phyloP scores from a whole-genome alignment of 2,888 invertebrate genomes.

The Zootermopsis nevadensis region DNA sequence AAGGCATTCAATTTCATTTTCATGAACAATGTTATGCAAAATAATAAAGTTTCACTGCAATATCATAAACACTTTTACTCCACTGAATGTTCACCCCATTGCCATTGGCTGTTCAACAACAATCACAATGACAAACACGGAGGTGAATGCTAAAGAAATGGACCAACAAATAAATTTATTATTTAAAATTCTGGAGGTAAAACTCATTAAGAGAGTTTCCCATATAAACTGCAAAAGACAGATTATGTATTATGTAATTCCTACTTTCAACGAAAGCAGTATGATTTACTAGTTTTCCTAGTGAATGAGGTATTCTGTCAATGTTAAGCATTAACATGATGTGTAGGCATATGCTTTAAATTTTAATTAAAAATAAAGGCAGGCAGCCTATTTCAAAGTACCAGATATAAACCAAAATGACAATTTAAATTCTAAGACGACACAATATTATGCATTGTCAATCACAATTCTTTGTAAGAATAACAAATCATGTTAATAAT shows the following conservation, averaged over 20 bases:
- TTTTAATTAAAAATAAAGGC: too few relatives aligned
- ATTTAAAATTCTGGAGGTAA: not conserved
- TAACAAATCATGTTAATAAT: too few relatives aligned
- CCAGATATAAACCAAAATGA: too few relatives aligned
- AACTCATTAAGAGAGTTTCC: not conserved
- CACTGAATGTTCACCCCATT: not conserved
- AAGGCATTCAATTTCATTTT: not conserved
- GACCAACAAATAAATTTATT: not conserved
- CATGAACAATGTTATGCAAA: not conserved
- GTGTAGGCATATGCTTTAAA: not conserved
- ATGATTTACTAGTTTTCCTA: not conserved
- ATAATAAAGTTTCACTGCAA: conserved; percentile 23
- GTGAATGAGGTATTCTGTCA: not conserved
- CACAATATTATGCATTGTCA: too few relatives aligned
- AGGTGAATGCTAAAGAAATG: not conserved
- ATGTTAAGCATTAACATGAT: not conserved
- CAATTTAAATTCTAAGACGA: too few relatives aligned
- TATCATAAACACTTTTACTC: conserved; percentile 20
- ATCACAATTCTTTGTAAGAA: too few relatives aligned
- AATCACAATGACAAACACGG: too few relatives aligned
- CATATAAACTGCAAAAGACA: not conserved
- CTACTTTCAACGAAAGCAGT: not conserved
- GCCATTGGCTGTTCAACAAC: not conserved
- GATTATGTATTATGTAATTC: not conserved
- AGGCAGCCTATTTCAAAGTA: too few relatives aligned